These are phyloP conservation scores for Amiota minor DNA, from an alignment of 2,888 invertebrate species.

Conservation along the genomic window DNA sequence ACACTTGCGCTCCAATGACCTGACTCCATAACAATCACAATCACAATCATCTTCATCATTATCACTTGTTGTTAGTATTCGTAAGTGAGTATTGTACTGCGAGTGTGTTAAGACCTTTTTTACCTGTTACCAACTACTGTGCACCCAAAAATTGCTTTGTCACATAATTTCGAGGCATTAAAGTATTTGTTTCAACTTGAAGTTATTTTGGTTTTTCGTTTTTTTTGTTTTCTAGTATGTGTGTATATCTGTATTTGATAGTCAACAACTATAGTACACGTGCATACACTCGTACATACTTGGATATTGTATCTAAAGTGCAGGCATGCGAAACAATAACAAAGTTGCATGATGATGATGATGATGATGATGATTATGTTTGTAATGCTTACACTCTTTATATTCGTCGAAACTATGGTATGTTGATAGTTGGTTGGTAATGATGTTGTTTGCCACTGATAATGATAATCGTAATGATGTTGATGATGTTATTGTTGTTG, in stretches of 20 bases:
- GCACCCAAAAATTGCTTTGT: neutral
- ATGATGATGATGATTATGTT: neutral
- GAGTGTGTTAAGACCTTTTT: too few relatives aligned
- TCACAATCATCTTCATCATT: conserved; percentile 1
- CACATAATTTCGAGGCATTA: neutral
- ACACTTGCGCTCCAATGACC: neutral
- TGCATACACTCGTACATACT: too few relatives aligned
- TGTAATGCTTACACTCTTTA: neutral
- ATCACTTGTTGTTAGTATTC: too few relatives aligned
- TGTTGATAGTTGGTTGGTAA: too few relatives aligned
- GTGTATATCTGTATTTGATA: neutral
- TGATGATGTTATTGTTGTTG: too few relatives aligned
- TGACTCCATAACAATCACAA: conserved; percentile 2
- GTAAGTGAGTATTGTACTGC: too few relatives aligned
- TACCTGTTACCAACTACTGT: neutral
- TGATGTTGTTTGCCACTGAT: too few relatives aligned
- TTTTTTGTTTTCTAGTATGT: neutral
- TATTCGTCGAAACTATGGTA: too few relatives aligned
- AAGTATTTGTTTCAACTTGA: conserved; percentile 10
- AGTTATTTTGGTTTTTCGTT: neutral
- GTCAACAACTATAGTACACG: neutral
- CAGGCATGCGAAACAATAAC: neutral
- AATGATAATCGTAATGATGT: too few relatives aligned
- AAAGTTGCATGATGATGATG: conserved; percentile 4
- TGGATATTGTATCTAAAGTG: too few relatives aligned